Conservation (phyloP, 2,113 vertebrate species). For the Megaceryle maxima region DNA sequence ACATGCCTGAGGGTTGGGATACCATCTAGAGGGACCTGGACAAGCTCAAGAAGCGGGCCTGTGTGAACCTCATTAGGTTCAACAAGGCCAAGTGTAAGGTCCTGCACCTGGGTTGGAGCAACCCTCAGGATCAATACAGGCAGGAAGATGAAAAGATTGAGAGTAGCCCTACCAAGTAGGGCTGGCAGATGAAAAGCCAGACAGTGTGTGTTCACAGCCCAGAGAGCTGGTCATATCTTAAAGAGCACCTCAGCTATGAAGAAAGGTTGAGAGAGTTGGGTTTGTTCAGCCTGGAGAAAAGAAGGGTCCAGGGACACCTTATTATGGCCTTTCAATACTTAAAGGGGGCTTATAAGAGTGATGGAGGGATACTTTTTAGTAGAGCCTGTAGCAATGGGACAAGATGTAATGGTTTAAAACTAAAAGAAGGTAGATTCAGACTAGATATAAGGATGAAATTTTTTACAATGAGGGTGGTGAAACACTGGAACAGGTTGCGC, state of each 20-base stretch:
- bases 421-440: neutral
- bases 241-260: neutral
- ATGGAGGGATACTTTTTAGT: neutral
- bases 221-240: accelerated
- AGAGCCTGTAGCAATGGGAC: neutral
- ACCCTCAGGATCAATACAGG: accelerated
- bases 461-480: neutral
- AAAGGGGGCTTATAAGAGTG: neutral
- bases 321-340: neutral
- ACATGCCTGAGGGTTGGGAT: accelerated
- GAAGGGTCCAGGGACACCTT: neutral
- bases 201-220: accelerated
- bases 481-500: neutral
- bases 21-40: neutral
- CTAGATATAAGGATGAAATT: neutral
- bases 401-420: neutral
- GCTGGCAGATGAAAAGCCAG: neutral
- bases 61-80: neutral
- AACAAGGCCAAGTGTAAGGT: neutral
- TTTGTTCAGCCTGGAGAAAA: neutral
- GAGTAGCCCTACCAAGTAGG: neutral
- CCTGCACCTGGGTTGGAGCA: accelerated
- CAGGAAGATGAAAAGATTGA: neutral
- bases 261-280: neutral
- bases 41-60: neutral